Evolutionary conservation across 2,797 vertebrate genomes (phyloP), one percentile per base, ranked within the genome.

Genomic region (Hephaestus fuliginosus): DNA sequence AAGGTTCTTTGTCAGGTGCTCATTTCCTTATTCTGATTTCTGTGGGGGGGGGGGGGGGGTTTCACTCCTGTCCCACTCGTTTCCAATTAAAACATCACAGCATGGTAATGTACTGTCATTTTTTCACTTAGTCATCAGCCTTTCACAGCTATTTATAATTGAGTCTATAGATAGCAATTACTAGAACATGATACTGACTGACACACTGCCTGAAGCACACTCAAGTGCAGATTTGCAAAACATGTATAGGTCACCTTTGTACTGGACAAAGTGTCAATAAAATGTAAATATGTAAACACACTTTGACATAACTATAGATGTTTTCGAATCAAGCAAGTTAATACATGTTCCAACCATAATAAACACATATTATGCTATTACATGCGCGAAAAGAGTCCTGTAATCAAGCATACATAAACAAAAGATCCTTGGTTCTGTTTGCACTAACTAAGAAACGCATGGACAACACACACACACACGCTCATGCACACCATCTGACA

Each of bases 401-500:
- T 49, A 53, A 66, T 70, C 17, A 44, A 70, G 15, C 66, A 39
- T 18, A 51, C 15, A 46, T 15, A 61, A 72, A 73, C 71, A 73
- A 63, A 49, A 66, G 28, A 70, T 60, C 22, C 39, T 12, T 57
- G 25, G 43, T 7, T 55, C 41, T 13, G 15, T 66, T 39, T 49
- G 28, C 51, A 33, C 56, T 51, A 25, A 57, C 58, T 30, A 7
- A 76, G 8, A 60, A 60, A 76, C 28, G 64, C 2, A 56, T 1
- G 20, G 13, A 41, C 33, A 30, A 44, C 57, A 25, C 20, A 39
- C 44, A 60, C 18, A 61, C 28, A 66, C 72, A 78, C 46, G 51
- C 51, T 17, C 22, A 13, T 13, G n/a, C 4, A 60, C 20, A 30
- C 25, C 61, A 70, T 78, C 53, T 78, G 85, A 76, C 78, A 79